Evolutionary conservation across 2,797 vertebrate species (phyloP), one percentile per base, ranked within the genome.

Genomic region (Bradypodion pumilum): DNA sequence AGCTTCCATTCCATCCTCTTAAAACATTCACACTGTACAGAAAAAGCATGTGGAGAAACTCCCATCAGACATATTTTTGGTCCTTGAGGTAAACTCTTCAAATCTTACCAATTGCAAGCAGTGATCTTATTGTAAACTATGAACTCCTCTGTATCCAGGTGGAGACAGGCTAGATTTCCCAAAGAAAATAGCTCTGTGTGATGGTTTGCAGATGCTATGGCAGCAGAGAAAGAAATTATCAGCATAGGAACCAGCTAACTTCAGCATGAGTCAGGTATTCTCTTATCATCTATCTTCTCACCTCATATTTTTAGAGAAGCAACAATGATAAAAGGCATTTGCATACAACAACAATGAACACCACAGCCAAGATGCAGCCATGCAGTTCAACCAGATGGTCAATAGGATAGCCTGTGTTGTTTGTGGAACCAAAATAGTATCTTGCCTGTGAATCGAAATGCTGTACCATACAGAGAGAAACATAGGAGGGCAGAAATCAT

Each of bases 111-210:
- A 66, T 75, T n/a, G 8, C 46, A 65, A 82, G 19, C 25, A 37
- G 21, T 29, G 40, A 74, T 46, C 13, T 35, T 46, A 73, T 25
- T 73, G 29, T 32, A 81, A 81, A 42, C 13, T 60, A 75, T 13
- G 27, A 75, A 23, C 60, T 75, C 44, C 25, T 23, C 29, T 44
- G 9, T 65, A 40, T 37, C 32, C 72, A 66, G 60, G 32, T 75
- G 72, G 40, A 75, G 72, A 82, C 81, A 74, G 23, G 5, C 59
- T n/a, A 37, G 62, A 75, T 66, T 82, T 75, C 37, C 80, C 32
- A 40, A 60, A 75, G 81, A 82, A 82, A 56, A 75, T 29, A 40
- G 32, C 15, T 25, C 56, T 66, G 42, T 66, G 44, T 82, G 72
- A 82, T 82, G 13, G 60, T 74, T 75, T 66, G 16, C 72, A 75